Conservation (phyloP, 2,888 invertebrate species). For the Physocephala rufipes region DNA sequence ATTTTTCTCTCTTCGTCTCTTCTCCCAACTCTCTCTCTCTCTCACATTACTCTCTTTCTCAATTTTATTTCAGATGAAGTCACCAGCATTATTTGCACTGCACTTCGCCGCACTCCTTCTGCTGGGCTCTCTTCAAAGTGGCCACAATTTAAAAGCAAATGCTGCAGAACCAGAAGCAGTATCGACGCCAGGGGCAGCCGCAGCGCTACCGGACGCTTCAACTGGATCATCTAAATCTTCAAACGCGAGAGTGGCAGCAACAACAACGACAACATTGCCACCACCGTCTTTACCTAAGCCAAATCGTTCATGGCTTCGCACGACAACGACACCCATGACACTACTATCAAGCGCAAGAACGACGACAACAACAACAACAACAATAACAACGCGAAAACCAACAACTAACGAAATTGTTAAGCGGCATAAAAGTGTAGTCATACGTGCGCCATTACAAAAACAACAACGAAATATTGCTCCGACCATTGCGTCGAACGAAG, state of each 20-base stretch:
- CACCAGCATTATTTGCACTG: conserved; percentile 66
- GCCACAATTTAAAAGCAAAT: conserved; percentile 33
- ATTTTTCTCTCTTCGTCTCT: conserved; percentile 13
- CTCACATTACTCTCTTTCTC: conserved; percentile 5
- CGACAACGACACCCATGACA: conserved; percentile 58
- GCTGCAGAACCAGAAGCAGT: conserved; percentile 16
- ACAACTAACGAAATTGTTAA: conserved; percentile 40
- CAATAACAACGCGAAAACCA: conserved; percentile 54
- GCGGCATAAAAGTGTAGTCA: conserved; percentile 44
- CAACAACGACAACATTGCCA: conserved; percentile 51
- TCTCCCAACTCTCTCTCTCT: not conserved
- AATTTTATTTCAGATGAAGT: conserved; percentile 56
- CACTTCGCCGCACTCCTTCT: conserved; percentile 61
- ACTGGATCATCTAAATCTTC: conserved; percentile 19
- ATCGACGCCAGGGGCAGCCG: conserved; percentile 27
- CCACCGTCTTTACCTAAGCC: conserved; percentile 51
- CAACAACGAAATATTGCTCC: conserved; percentile 16
- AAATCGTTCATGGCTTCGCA: conserved; percentile 49
- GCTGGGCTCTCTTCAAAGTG: conserved; percentile 45
- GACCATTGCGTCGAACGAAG: conserved; percentile 19
- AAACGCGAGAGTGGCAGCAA: conserved; percentile 38
- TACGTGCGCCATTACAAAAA: conserved; percentile 38
- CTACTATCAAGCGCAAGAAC: conserved; percentile 51
- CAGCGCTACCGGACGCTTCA: conserved; percentile 10
- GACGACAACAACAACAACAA: conserved; percentile 58